These are phyloP conservation scores for Illadopsis cleaveri DNA, from an alignment of 2,113 vertebrate species.

Conservation along the genomic window DNA sequence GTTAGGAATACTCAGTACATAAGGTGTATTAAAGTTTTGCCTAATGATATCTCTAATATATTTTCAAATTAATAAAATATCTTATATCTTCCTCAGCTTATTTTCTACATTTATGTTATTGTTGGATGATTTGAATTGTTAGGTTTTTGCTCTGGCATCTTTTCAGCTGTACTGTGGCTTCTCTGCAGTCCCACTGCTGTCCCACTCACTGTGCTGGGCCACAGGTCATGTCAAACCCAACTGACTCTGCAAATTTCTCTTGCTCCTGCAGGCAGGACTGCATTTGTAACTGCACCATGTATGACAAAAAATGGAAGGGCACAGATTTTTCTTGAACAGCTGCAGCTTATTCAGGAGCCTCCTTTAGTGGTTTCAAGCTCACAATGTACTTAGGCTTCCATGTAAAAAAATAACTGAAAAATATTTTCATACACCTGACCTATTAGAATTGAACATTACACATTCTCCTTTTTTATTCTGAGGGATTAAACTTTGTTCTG, in stretches of 20 bases:
- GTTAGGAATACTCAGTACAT: not conserved
- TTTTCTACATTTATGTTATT: not conserved
- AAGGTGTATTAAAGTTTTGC: not conserved
- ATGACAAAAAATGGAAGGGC: not conserved
- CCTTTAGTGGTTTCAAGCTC: not conserved
- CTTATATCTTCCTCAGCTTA: not conserved
- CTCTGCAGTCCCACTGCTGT: not conserved
- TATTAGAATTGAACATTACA: not conserved
- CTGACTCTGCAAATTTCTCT: not conserved
- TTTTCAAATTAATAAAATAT: not conserved
- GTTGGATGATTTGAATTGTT: not conserved
- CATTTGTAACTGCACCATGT: not conserved
- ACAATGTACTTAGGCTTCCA: not conserved
- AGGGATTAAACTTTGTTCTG: not conserved
- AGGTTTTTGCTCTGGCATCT: not conserved
- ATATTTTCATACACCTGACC: not conserved
- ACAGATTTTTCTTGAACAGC: not conserved
- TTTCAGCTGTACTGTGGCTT: not conserved
- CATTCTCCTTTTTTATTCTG: not conserved
- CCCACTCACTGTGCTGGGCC: not conserved
- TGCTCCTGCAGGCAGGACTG: not conserved
- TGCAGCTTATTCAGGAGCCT: not conserved
- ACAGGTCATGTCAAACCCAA: fast-evolving
- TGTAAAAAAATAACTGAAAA: not conserved
- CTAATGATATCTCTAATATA: not conserved